A percentile compares a stretch with the other conserved stretches of the same genome.
phyloP scores from a whole-genome alignment of 1,140 invertebrate species.

The Limonius californicus region DNA sequence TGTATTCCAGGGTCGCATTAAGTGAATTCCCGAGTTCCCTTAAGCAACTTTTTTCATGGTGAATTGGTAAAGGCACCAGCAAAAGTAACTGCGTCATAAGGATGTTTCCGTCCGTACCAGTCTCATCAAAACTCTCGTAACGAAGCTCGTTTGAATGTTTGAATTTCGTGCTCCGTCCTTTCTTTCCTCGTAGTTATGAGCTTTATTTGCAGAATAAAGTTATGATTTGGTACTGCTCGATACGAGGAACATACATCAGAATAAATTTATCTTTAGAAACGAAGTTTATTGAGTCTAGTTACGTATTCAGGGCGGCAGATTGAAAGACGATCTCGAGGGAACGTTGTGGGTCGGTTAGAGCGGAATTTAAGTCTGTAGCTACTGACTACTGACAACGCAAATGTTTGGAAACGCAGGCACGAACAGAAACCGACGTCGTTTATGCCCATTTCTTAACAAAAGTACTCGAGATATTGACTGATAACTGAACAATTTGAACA shows the following conservation, averaged over 20 bases:
- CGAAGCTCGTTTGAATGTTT: constrained; percentile 7
- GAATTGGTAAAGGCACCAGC: too few species aligned
- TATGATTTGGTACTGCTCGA: constrained; percentile 13
- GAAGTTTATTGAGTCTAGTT: constrained; percentile 41
- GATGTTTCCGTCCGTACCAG: not conserved
- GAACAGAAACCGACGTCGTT: constrained; percentile 8
- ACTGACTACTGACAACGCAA: constrained; percentile 11
- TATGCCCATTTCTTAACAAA: constrained; percentile 11
- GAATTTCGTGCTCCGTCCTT: constrained; percentile 5
- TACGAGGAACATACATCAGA: constrained; percentile 18
- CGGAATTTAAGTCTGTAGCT: constrained; percentile 11
- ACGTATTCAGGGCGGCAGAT: constrained; percentile 37
- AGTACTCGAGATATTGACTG: constrained; percentile 1
- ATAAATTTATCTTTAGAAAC: constrained; percentile 34
- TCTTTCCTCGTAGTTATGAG: constrained; percentile 5
- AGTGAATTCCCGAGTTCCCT: too few species aligned
- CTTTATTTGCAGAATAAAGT: constrained; percentile 14
- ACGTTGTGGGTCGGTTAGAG: constrained; percentile 18
- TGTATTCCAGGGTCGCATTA: too few species aligned
- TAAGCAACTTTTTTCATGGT: too few species aligned
- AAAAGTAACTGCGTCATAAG: too few species aligned
- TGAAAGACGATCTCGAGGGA: constrained; percentile 36
- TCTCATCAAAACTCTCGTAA: constrained; percentile 8
- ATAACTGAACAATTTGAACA: not conserved
- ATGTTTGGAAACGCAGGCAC: constrained; percentile 13